These are phyloP conservation scores for Nestor notabilis DNA, from an alignment of 2,113 vertebrate species.

Conservation along the genomic window DNA sequence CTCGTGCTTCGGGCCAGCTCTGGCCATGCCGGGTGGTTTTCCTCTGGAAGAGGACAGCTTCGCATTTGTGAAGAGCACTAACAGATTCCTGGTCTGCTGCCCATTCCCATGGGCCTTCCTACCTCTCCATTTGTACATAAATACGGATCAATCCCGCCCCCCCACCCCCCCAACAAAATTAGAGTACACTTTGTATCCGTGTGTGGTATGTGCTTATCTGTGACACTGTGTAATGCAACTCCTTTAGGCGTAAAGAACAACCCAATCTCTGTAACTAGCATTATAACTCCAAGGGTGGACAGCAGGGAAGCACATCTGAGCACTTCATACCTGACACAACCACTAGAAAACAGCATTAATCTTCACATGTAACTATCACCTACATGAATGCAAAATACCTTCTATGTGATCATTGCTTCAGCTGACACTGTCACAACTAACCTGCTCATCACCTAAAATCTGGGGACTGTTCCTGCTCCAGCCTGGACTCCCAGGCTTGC, in stretches of 20 bases:
- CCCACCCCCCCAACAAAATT: accelerated
- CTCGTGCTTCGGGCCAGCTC: background rate
- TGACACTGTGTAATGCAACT: accelerated
- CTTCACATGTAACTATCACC: background rate
- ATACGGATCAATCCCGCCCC: accelerated
- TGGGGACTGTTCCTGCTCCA: background rate
- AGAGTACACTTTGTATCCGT: background rate
- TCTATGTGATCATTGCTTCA: background rate
- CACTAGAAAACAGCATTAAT: background rate
- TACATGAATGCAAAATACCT: accelerated
- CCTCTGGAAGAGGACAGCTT: background rate
- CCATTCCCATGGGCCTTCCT: background rate
- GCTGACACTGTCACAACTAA: background rate
- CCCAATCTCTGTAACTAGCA: background rate
- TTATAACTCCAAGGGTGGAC: no score
- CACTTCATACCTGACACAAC: accelerated
- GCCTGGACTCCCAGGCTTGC: background rate
- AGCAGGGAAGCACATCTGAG: background rate
- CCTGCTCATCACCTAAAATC: background rate
- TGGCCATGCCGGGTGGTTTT: accelerated
- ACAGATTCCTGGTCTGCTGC: background rate
- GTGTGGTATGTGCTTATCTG: background rate
- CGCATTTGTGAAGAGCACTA: accelerated
- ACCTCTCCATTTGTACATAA: background rate
- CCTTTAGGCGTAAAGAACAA: accelerated